These are phyloP conservation scores for Drosophila rhopaloa DNA, from an alignment of 1,140 invertebrate genomes.

Conservation along the genomic window DNA sequence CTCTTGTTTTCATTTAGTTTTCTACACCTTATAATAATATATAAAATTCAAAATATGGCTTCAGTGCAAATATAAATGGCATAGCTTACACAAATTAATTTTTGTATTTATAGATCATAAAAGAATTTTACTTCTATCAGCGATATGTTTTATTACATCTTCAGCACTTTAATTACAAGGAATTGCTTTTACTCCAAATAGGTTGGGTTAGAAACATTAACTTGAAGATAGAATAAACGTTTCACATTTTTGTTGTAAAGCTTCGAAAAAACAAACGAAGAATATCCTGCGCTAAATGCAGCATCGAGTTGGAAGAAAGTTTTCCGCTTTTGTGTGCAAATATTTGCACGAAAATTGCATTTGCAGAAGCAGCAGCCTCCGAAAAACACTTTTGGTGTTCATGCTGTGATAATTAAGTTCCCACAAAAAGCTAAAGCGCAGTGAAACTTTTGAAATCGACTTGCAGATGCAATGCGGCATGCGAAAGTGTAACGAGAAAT, in stretches of 20 bases:
- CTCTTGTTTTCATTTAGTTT: too few species aligned
- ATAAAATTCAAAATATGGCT: too few species aligned
- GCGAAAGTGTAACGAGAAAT: conserved; percentile 9
- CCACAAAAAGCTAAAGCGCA: conserved; percentile 17
- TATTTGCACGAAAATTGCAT: conserved; percentile 32
- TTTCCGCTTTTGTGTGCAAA: conserved; percentile 7
- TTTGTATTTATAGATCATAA: too few species aligned
- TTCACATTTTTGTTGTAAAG: neutral
- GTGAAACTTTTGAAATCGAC: conserved; percentile 13
- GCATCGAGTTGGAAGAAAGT: conserved; percentile 1
- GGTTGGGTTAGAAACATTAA: neutral
- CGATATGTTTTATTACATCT: too few species aligned
- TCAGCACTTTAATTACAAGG: too few species aligned
- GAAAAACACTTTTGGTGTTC: conserved; percentile 5
- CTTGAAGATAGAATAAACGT: neutral
- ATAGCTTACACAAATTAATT: too few species aligned
- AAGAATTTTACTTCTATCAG: too few species aligned
- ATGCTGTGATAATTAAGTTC: conserved; percentile 34
- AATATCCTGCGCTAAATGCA: neutral
- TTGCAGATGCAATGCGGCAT: conserved; percentile 32
- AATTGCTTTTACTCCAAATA: too few species aligned
- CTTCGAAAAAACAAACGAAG: too few species aligned
- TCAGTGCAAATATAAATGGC: too few species aligned
- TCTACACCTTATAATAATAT: too few species aligned
- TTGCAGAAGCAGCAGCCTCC: conserved; percentile 8